A percentile compares a stretch with the other conserved stretches of the same genome.
Evolutionary conservation across 2,113 vertebrate species (phyloP).

Genomic region (Nipponia nippon): DNA sequence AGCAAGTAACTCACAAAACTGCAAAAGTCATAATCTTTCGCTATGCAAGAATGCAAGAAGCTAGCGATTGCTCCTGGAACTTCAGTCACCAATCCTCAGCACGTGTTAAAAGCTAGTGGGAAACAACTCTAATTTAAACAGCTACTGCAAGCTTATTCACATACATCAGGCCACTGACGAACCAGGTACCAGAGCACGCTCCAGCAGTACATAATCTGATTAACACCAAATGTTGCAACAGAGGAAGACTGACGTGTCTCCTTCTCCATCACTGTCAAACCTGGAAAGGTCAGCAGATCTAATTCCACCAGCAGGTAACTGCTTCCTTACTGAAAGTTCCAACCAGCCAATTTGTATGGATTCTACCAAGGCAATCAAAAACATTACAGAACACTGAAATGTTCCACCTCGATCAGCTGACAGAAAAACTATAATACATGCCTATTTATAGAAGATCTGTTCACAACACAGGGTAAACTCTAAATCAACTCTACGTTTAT

Average conservation of each 20-base stretch:
- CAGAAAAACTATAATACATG: not conserved
- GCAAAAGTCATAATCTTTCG: not conserved
- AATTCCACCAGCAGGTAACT: not conserved
- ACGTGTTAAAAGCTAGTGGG: not conserved
- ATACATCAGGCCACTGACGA: accelerated
- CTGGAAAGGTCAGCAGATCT: not conserved
- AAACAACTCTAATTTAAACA: not conserved
- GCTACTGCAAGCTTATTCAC: not conserved
- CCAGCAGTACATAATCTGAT: not conserved
- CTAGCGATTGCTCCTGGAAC: not conserved
- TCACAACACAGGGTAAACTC: not conserved
- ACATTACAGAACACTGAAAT: not conserved
- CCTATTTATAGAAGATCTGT: not conserved
- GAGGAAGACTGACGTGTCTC: not conserved
- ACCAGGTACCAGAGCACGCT: not conserved
- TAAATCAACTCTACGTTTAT: not conserved
- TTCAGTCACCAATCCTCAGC: not conserved
- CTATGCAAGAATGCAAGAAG: not conserved
- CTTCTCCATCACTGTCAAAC: not conserved
- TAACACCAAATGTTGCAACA: not conserved
- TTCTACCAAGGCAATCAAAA: not conserved
- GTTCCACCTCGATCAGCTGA: not conserved
- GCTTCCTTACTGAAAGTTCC: not conserved
- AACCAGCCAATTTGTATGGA: not conserved
- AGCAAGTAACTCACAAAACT: not conserved